Percentiles rank a stretch among this genome's conserved stretches.
Conservation (phyloP, 2,113 vertebrate genomes). For the Motacilla alba region DNA sequence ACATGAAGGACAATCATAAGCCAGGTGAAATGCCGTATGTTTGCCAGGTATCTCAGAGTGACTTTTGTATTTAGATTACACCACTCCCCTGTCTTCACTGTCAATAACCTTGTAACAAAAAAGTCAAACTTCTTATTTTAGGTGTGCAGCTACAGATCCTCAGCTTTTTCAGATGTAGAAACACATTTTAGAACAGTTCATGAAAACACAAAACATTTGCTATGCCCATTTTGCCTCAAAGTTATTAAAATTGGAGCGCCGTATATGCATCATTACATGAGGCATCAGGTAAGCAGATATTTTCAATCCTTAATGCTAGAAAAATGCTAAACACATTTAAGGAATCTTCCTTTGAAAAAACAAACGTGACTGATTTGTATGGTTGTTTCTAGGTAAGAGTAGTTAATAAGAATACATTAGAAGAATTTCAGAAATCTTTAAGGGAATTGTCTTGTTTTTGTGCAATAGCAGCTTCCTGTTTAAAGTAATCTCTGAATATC, state of each 20-base stretch:
- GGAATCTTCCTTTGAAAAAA: not conserved
- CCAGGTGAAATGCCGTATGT: slow-evolving; percentile 98
- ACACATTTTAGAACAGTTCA: slow-evolving; percentile 91
- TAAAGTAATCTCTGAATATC: not conserved
- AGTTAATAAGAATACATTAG: not conserved
- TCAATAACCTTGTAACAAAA: not conserved
- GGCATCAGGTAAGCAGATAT: slow-evolving; percentile 85
- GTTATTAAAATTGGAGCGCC: slow-evolving; percentile 89
- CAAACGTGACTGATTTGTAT: rapidly evolving
- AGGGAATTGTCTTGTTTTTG: not conserved
- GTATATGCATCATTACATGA: slow-evolving; percentile 98
- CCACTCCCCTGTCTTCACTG: not conserved
- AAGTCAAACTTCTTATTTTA: slow-evolving; percentile 55
- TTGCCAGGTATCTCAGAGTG: slow-evolving; percentile 84
- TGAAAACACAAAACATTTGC: slow-evolving; percentile 94
- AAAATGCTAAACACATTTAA: not conserved
- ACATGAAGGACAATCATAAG: slow-evolving; percentile 99
- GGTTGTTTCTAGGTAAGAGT: not conserved
- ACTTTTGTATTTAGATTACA: not conserved
- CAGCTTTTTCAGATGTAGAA: slow-evolving; percentile 94
- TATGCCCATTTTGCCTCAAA: slow-evolving; percentile 98
- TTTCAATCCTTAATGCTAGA: not conserved
- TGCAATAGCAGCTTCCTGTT: not conserved
- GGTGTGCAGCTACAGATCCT: slow-evolving; percentile 96
- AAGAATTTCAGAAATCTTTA: not conserved